A percentile compares a stretch with the other conserved stretches of the same genome.
Evolutionary conservation across 2,888 invertebrate genomes (phyloP).

Genomic region (Ophioninae sp.): DNA sequence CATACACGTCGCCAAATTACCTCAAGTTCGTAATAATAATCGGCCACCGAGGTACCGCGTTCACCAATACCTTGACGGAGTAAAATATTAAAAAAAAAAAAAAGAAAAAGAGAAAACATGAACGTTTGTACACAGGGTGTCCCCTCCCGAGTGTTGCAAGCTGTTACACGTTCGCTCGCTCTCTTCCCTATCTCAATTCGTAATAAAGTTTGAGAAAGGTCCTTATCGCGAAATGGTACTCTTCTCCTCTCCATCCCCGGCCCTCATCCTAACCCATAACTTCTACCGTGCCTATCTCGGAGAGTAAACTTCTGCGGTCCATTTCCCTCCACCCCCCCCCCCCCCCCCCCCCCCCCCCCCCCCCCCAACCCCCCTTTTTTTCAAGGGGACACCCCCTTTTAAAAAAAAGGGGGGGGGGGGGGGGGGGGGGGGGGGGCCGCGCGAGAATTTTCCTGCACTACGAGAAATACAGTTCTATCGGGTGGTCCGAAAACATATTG

Average conservation of each 20-base stretch:
- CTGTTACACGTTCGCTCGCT: slow-evolving; percentile 21
- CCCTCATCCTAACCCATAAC: background rate
- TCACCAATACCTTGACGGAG: background rate
- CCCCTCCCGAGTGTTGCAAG: background rate
- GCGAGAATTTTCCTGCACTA: too few species aligned
- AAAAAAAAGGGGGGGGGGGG: background rate
- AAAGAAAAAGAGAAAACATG: too few species aligned
- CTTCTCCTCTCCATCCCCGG: slow-evolving; percentile 19
- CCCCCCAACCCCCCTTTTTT: slow-evolving; percentile 44
- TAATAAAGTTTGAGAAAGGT: slow-evolving; percentile 42
- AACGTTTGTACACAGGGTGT: background rate
- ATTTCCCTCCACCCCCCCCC: background rate
- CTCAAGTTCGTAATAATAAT: slow-evolving; percentile 43
- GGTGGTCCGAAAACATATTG: too few species aligned
- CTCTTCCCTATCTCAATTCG: slow-evolving; percentile 19
- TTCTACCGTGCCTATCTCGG: slow-evolving; percentile 51
- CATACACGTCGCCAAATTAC: slow-evolving; percentile 40
- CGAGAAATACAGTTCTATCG: too few species aligned
- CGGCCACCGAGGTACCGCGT: background rate
- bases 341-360: background rate
- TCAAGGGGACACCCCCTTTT: slow-evolving; percentile 49
- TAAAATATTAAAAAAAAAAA: too few species aligned
- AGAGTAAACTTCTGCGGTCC: slow-evolving; percentile 8
- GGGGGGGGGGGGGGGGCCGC: too few species aligned
- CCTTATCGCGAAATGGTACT: slow-evolving; percentile 42